Percentiles rank a stretch among this genome's conserved stretches.
Evolutionary conservation across 2,113 vertebrate genomes (phyloP).

Genomic region (Perca fluviatilis): DNA sequence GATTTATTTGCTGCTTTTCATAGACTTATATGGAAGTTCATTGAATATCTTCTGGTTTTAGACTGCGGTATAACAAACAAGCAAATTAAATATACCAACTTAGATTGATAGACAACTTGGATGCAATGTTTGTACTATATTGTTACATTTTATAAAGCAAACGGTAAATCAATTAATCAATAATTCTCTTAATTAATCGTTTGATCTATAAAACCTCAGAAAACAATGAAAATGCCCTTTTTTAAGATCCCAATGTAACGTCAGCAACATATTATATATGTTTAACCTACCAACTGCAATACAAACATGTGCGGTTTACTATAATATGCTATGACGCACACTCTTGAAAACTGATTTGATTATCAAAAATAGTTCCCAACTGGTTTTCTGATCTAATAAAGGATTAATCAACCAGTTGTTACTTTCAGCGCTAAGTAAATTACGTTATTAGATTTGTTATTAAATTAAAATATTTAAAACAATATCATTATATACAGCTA

Average conservation of each 20-base stretch:
- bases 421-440: neutral
- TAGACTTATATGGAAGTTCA: neutral
- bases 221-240: no score
- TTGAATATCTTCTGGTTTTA: neutral
- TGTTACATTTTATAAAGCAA: neutral
- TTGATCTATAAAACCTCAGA: no score
- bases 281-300: neutral
- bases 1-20: neutral
- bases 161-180: neutral
- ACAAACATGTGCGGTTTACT: neutral
- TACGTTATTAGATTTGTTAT: neutral
- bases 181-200: no score
- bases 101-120: no score
- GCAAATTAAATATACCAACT: neutral
- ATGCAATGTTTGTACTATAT: neutral
- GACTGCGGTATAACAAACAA: neutral
- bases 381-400: neutral
- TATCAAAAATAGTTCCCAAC: neutral
- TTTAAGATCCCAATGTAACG: no score
- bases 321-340: neutral
- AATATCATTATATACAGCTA: neutral
- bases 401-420: neutral
- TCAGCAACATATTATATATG: no score
- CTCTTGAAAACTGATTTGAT: neutral
- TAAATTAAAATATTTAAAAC: neutral